Conservation (phyloP, 2,797 vertebrate species). For the Channa striata region DNA sequence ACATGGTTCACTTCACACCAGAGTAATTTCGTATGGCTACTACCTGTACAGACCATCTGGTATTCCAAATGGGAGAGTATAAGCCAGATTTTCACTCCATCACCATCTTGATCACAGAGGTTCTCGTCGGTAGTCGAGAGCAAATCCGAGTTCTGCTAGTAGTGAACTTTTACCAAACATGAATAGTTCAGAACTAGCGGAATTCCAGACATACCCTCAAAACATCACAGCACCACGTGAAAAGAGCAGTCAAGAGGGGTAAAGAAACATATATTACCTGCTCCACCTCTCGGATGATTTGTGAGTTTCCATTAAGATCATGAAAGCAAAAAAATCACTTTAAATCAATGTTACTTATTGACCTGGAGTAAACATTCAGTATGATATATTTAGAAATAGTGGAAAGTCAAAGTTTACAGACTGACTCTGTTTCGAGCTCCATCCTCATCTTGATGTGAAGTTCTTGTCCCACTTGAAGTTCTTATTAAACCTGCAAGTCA, state of each 20-base stretch:
- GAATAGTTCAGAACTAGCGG: conserved; percentile 89
- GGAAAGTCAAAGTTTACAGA: conserved; percentile 39
- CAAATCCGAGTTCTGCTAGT: conserved; percentile 89
- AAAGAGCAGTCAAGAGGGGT: conserved; percentile 10
- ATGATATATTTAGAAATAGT: neutral
- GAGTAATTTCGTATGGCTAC: conserved; percentile 20
- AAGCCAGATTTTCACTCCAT: conserved; percentile 6
- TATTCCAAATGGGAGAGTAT: neutral
- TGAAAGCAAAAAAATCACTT: too few relatives aligned
- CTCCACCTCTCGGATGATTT: too few relatives aligned
- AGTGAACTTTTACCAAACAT: conserved; percentile 86
- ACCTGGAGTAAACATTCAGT: too few relatives aligned
- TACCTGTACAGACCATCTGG: conserved; percentile 10
- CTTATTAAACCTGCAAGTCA: conserved; percentile 23
- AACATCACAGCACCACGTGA: conserved; percentile 49
- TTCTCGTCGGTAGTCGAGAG: conserved; percentile 71
- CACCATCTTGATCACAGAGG: conserved; percentile 15
- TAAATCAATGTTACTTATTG: too few relatives aligned
- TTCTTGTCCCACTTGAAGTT: conserved; percentile 26
- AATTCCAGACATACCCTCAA: conserved; percentile 86
- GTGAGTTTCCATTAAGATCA: too few relatives aligned
- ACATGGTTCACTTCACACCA: conserved; percentile 68
- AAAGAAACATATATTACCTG: too few relatives aligned
- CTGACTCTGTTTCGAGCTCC: conserved; percentile 24
- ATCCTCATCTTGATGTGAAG: conserved; percentile 37